Base-by-base conservation (phyloP, 1,140 invertebrate species). In the Ephestia elutella region DNA sequence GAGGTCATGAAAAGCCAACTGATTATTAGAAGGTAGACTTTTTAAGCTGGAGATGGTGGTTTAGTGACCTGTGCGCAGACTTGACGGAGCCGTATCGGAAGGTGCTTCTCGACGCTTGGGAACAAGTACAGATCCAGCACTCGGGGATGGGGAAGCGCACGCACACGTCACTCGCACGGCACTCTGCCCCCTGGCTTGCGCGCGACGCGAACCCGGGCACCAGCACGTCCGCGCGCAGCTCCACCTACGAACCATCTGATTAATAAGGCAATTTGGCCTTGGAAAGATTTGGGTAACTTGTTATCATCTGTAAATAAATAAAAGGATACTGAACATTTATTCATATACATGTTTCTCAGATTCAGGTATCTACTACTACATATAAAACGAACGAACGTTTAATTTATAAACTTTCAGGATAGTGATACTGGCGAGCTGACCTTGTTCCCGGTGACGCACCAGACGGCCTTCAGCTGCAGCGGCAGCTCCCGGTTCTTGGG, bases 91-190 rank as follows among this genome's bases (percentile, higher is more conserved):
- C 99, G 85, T 99, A 99, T 75, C 98, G 92, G 90, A 99, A 99
- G n/a, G 85, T 99, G 96, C 78, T 99, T 98, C 85, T 99, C 98
- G 17, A 99, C 97, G 62, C 99, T n/a, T n/a, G n/a, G 92, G 89
- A 99, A 99, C 73, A 99, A 90, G 87, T 99, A n/a, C n/a, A 99
- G 71, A 99, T 97, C 99, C 99, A 99, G 75, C 95, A 96, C 89
- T 99, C 98, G 20, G 99, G 99, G 66, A 99, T 97, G 5, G 98
- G 98, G 84, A 99, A 98, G 57, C 97, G 92, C 38, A 99, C 95
- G 77, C 96, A 94, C 48, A 99, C 98, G 89, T 99, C 98, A n/a
- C 89, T 99, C 97, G 89, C 98, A 99, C 51, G 97, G 98, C 67
- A 99, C 94, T n/a, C 82, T 96, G 95, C 7, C 98, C 97, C 53